Evolutionary conservation across 2,113 vertebrate species (phyloP), one percentile per base, ranked within the genome.

Genomic region (Epinephelus moara): DNA sequence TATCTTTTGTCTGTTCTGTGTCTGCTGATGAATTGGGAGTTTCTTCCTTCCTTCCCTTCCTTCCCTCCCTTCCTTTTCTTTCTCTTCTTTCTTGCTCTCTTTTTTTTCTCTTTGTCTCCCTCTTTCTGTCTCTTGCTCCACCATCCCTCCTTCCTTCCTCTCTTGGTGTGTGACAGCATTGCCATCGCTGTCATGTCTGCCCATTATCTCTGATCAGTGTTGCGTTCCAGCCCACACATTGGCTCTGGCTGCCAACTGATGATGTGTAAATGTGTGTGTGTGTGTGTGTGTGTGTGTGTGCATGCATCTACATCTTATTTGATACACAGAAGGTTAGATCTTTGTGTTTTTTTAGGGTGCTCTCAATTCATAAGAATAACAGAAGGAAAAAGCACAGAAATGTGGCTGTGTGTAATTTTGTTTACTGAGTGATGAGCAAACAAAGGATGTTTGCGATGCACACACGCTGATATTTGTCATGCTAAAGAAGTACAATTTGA

Each of bases 151-250:
- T 67, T 80, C 63, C 74, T 61, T 75, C 77, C 82, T 55, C 61
- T 75, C 70, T 77, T 4, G 52, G 47, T 78, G 60, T 78, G 60
- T 85, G 88, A 87, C 83, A 78, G 72, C 73, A 73, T 85, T 50
- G 76, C 84, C 76, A 57, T 85, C 78, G 50, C 85, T 87, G 85
- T 88, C 93, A 68, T 87, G 81, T 90, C 87, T 82, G 80, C 71
- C 84, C 85, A 88, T 93, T 92, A 91, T 93, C 87, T 89, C 50
- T 89, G 85, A 92, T 91, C 88, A 89, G 49, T 75, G 81, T 90
- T 75, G 85, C 78, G 47, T 86, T 70, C 61, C 61, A 75, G 88
- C 84, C 80, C 86, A 77, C 77, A 84, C 88, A 80, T 84, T 47
- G 23, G 37, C 21, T 68, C 75, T 3, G 25, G 23, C 64, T 86